Conservation (phyloP, 1,140 invertebrate genomes). For the Macrostomum lignano region DNA sequence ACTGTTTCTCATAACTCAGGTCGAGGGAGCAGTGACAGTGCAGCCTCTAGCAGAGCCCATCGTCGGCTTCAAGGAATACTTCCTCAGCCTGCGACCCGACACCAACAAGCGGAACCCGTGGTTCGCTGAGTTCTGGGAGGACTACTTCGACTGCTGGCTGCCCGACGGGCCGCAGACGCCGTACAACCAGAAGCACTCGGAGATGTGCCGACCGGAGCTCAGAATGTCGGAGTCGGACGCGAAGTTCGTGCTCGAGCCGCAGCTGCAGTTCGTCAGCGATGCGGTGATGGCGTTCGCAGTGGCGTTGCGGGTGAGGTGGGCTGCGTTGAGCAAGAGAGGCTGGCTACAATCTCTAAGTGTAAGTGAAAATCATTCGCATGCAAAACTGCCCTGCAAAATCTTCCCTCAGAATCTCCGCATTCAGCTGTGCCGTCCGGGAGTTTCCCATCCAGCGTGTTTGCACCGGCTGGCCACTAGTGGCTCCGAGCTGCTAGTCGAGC, state of each 20-base stretch:
- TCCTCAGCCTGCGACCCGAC: slow-evolving; percentile 48
- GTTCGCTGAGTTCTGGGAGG: slow-evolving; percentile 79
- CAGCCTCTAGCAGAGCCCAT: slow-evolving; percentile 63
- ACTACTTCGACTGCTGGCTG: slow-evolving; percentile 30
- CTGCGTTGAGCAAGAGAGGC: too few species aligned
- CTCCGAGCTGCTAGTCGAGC: too few species aligned
- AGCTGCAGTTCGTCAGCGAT: slow-evolving; percentile 66
- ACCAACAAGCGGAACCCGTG: slow-evolving; percentile 63
- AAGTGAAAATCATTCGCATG: too few species aligned
- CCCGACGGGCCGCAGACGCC: slow-evolving; percentile 45
- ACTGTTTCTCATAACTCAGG: too few species aligned
- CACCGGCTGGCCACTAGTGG: too few species aligned
- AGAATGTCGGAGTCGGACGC: slow-evolving; percentile 31
- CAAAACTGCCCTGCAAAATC: too few species aligned
- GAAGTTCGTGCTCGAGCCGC: slow-evolving; percentile 45
- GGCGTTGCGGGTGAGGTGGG: slow-evolving; percentile 40
- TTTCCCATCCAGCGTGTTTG: too few species aligned
- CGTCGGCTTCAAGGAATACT: slow-evolving; percentile 55
- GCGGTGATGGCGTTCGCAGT: slow-evolving; percentile 65
- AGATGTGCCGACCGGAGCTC: slow-evolving; percentile 34
- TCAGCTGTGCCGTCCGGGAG: too few species aligned
- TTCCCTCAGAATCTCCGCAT: too few species aligned
- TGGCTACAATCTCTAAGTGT: too few species aligned
- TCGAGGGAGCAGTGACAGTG: slow-evolving; percentile 62
- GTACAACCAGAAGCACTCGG: slow-evolving; percentile 47